Evolutionary conservation across 2,797 vertebrate species (phyloP), one percentile per base, ranked within the genome.

Genomic region (Otolemur crassicaudatus): DNA sequence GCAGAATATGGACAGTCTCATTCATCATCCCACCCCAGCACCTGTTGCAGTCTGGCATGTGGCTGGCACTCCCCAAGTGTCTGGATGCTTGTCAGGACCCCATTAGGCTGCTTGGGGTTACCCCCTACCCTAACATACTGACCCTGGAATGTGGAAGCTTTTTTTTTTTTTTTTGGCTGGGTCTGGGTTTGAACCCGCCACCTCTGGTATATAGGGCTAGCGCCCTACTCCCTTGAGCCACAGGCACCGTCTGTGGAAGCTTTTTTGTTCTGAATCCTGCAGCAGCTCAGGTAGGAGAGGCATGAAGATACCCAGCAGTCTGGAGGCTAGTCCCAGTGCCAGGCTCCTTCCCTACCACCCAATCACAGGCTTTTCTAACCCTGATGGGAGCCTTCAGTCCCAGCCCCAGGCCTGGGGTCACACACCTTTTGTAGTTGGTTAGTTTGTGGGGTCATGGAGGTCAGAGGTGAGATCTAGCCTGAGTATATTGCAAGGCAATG

Each of bases 361-460:
- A 73, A 17, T 61, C 31, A 31, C 13, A 67, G 63, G 46, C 56
- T 69, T 76, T 46, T 53, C 22, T 94, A 7, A 19, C 8, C 34
- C 12, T 70, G n/a, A 75, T 20, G 34, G 43, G 56, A 69, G 25
- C 65, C 83, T 87, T 29, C 6, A 80, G 53, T 43, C 53, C 46
- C 17, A 76, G 67, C 75, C 58, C 60, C 58, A 16, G 56, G 58
- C 34, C 31, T 46, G 11, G 43, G 76, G 5, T 76, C 0, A 1
- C 49, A 34, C 12, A 23, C 65, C 61, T 67, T 73, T 82, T 85
- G 72, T 94, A 73, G 37, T n/a, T 97, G 72, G 69, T 81, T 96
- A 70, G 67, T 82, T 93, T 75, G 73, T 9, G 22, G 29, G 25
- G n/a, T 69, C 14, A 19, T 49, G 23, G 67, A 65, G 19, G 63